Evolutionary conservation across 2,888 invertebrate species (phyloP).

Genomic region (Cheilosia pagana): DNA sequence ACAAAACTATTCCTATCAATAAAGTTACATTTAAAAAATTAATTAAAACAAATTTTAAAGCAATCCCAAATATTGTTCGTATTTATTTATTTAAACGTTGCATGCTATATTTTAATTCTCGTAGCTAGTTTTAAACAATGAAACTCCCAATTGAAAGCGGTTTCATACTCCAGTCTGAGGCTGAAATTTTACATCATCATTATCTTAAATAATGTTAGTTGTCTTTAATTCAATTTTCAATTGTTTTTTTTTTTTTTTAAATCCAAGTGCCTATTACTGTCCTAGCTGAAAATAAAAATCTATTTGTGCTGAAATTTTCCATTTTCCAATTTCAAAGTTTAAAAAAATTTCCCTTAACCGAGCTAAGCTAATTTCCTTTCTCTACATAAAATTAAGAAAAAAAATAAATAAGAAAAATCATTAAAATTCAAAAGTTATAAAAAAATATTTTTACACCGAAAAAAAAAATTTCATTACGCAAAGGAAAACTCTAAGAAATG

Average conservation of each 20-base stretch:
- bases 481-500: slow-evolving; percentile 25
- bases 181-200: slow-evolving; percentile 37
- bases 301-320: slow-evolving; percentile 36
- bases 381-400: not conserved
- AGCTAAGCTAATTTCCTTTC: not conserved
- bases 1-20: not conserved
- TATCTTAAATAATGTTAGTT: slow-evolving; percentile 25
- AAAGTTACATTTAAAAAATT: slow-evolving; percentile 9
- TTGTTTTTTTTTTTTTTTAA: slow-evolving; percentile 13
- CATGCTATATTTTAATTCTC: not conserved
- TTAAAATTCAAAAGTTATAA: slow-evolving; percentile 26
- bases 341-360: slow-evolving; percentile 18
- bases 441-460: slow-evolving; percentile 67
- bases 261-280: slow-evolving; percentile 73
- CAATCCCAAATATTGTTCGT: slow-evolving; percentile 3
- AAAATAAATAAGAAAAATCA: slow-evolving; percentile 12
- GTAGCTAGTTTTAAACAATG: slow-evolving; percentile 46
- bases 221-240: not conserved
- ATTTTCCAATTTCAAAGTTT: slow-evolving; percentile 26
- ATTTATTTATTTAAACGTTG: not conserved
- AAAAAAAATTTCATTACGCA: slow-evolving; percentile 39
- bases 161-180: slow-evolving; percentile 58
- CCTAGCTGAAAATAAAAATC: slow-evolving; percentile 51
- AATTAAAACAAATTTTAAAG: slow-evolving; percentile 10
- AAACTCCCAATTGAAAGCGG: slow-evolving; percentile 41